A percentile compares a stretch with the other conserved stretches of the same genome.
Conservation (phyloP, 2,888 invertebrate species). For the Sinodicranocentrus sp. region DNA sequence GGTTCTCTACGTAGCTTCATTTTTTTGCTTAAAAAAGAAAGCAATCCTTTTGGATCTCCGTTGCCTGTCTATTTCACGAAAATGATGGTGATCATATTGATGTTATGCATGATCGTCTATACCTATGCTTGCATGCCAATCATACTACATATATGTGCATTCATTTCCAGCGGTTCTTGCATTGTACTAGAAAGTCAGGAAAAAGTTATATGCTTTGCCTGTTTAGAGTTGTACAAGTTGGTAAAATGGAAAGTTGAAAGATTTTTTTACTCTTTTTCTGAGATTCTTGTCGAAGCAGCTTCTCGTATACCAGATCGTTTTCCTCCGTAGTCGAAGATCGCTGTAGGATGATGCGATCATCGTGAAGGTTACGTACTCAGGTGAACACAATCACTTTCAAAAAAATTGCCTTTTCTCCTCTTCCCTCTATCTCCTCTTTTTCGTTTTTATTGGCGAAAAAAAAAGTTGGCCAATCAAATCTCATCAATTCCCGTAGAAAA, state of each 20-base stretch:
- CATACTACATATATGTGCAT: no score
- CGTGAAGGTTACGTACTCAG: constrained; percentile 33
- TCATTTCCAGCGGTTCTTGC: no score
- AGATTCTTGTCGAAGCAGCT: background rate
- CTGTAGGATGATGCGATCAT: constrained; percentile 15
- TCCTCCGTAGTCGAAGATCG: background rate
- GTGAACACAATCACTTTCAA: constrained; percentile 58
- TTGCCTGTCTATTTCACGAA: constrained; percentile 22
- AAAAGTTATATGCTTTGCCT: no score
- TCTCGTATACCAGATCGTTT: constrained; percentile 17
- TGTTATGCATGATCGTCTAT: background rate
- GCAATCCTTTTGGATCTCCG: constrained; percentile 43
- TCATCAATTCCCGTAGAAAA: background rate
- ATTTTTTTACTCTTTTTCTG: constrained; percentile 44
- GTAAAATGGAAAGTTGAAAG: constrained; percentile 64
- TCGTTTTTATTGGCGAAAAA: constrained; percentile 3
- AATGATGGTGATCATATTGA: constrained; percentile 39
- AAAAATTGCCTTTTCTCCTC: constrained; percentile 59
- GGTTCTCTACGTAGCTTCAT: constrained; percentile 47
- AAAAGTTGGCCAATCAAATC: constrained; percentile 57
- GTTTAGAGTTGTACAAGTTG: constrained; percentile 23
- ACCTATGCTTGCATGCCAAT: background rate
- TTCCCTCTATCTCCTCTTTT: background rate
- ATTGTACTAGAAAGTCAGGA: no score
- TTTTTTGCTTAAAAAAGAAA: constrained; percentile 55